A percentile compares a stretch with the other conserved stretches of the same genome.
Conservation (phyloP, 2,113 vertebrate species). For the Leucosticte australis region DNA sequence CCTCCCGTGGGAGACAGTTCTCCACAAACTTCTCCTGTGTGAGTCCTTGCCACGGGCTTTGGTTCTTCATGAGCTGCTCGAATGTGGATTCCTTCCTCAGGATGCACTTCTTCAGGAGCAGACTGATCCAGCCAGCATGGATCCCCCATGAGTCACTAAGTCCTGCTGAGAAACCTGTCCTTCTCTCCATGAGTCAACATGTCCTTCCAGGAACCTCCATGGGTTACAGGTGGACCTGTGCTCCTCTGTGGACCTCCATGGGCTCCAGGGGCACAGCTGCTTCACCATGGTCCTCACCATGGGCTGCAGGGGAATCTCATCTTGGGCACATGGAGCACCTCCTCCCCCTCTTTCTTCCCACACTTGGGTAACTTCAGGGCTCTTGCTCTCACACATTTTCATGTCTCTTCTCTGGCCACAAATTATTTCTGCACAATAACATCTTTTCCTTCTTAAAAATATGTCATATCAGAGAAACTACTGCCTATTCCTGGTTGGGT, state of each 20-base stretch:
- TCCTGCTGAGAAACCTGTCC: neutral
- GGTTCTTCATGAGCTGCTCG: neutral
- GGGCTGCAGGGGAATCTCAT: neutral
- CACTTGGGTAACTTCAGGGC: neutral
- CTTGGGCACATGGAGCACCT: neutral
- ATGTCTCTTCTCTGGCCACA: neutral
- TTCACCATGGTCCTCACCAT: no score
- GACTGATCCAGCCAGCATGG: neutral
- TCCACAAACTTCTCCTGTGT: rapidly evolving
- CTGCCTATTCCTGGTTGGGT: neutral
- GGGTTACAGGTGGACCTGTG: neutral
- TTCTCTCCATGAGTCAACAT: neutral
- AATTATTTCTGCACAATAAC: rapidly evolving
- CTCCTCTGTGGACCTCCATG: neutral
- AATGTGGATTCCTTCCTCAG: neutral
- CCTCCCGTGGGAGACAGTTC: neutral
- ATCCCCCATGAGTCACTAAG: no score
- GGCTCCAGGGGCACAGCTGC: neutral
- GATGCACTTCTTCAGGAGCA: neutral
- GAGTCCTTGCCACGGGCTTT: neutral
- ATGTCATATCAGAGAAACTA: neutral
- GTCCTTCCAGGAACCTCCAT: neutral
- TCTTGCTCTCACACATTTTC: neutral
- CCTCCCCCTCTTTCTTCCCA: neutral
- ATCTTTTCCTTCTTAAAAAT: neutral